Evolutionary conservation across 2,113 vertebrate genomes (phyloP).

Genomic region (Aspiorhynchus laticeps): DNA sequence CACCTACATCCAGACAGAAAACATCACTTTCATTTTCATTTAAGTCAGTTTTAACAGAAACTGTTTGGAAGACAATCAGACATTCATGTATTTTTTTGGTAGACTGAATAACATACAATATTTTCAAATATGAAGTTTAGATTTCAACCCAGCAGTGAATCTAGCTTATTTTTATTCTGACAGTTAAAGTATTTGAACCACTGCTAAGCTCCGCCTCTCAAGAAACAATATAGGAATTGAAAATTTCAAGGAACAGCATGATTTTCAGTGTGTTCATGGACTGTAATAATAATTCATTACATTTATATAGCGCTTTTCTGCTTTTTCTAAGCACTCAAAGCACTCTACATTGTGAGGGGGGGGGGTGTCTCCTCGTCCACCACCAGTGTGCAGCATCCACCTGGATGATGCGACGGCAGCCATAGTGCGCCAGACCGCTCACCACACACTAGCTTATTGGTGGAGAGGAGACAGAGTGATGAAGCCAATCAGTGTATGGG

Average conservation of each 20-base stretch:
- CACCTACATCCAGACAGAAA: constrained; percentile 73
- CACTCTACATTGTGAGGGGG: no score
- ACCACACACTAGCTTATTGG: no score
- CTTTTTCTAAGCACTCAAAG: no score
- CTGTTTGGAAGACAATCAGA: not conserved
- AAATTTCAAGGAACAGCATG: not conserved
- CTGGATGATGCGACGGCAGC: no score
- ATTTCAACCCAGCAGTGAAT: not conserved
- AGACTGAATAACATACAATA: not conserved
- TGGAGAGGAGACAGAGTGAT: no score
- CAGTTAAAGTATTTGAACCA: not conserved
- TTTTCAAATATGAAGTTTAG: not conserved
- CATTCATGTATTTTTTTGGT: not conserved
- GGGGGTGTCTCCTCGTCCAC: no score
- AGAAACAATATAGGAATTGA: not conserved
- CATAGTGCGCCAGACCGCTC: no score
- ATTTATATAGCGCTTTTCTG: no score
- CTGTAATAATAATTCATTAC: no score
- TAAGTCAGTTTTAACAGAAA: not conserved
- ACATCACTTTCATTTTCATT: not conserved
- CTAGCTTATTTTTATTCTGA: not conserved
- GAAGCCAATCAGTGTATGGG: no score
- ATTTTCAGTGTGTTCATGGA: not conserved
- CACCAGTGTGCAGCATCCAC: no score
- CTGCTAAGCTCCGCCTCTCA: not conserved